phyloP scores from a whole-genome alignment of 2,113 vertebrate species.

The Xiphorhynchus elegans region DNA sequence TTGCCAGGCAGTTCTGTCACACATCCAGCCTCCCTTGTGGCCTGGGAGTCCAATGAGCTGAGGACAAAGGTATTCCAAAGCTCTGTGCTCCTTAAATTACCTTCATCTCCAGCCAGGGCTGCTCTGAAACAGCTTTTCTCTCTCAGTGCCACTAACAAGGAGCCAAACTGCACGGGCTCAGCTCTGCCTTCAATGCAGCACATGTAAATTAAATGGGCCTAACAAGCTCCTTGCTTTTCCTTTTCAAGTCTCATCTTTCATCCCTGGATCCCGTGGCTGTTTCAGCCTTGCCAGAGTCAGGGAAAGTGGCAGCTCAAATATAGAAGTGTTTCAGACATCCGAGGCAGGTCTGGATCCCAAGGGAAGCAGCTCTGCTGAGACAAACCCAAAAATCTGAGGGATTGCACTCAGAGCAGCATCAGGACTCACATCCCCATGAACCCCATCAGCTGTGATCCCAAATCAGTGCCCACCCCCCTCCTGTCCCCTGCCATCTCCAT shows the following conservation, averaged over 20 bases:
- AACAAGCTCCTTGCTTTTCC: not conserved
- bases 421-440: too few relatives aligned
- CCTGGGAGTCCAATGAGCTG: not conserved
- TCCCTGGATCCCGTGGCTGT: not conserved
- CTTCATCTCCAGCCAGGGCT: not conserved
- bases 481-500: too few relatives aligned
- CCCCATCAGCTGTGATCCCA: too few relatives aligned
- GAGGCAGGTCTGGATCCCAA: not conserved
- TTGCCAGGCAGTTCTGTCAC: not conserved
- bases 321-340: not conserved
- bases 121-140: not conserved
- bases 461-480: too few relatives aligned
- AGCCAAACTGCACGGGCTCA: not conserved
- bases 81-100: not conserved
- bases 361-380: not conserved
- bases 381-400: too few relatives aligned
- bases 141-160: not conserved
- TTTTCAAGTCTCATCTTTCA: constrained; percentile 9
- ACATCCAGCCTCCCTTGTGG: not conserved
- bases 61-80: not conserved
- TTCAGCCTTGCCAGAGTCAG: not conserved
- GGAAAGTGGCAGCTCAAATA: not conserved
- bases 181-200: not conserved
- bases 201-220: constrained; percentile 15
- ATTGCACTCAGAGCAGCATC: too few relatives aligned